A percentile compares a stretch with the other conserved stretches of the same genome.
phyloP scores from a whole-genome alignment of 2,113 vertebrate genomes.

The Bubalus kerabau region DNA sequence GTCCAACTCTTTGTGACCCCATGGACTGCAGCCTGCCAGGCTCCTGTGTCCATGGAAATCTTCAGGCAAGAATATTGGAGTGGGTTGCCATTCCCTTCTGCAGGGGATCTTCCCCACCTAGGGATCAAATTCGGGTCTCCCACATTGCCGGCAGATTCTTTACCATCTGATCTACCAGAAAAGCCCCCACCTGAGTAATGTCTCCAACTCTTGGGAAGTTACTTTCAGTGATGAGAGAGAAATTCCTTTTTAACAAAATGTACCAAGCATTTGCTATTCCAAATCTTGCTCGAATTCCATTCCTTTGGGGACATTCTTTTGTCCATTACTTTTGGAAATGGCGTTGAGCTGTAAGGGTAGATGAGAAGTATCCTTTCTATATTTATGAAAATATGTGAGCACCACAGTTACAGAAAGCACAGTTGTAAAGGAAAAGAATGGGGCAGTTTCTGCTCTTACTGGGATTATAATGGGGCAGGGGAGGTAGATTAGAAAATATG shows the following conservation, averaged over 20 bases:
- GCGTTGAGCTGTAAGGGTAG: neutral
- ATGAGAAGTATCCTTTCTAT: neutral
- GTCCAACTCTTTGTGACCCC: neutral
- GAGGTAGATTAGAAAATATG: neutral
- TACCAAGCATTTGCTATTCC: neutral
- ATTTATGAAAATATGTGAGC: too few relatives aligned
- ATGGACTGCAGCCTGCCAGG: neutral
- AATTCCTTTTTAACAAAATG: neutral
- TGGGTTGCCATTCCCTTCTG: neutral
- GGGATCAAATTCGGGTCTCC: neutral
- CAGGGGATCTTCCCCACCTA: neutral
- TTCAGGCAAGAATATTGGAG: neutral
- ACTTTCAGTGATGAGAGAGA: neutral
- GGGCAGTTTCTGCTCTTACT: neutral
- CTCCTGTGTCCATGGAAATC: neutral
- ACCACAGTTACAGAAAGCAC: neutral
- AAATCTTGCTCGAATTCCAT: neutral
- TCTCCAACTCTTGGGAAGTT: neutral
- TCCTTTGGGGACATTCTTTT: neutral
- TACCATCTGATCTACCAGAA: neutral
- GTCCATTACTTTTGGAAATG: neutral
- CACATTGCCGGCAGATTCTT: neutral
- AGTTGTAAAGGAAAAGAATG: neutral
- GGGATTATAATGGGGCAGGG: too few relatives aligned
- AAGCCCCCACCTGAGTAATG: neutral